These are phyloP conservation scores for Caenorhabditis doughertyi DNA, from an alignment of 2,888 invertebrate genomes.

Conservation along the genomic window DNA sequence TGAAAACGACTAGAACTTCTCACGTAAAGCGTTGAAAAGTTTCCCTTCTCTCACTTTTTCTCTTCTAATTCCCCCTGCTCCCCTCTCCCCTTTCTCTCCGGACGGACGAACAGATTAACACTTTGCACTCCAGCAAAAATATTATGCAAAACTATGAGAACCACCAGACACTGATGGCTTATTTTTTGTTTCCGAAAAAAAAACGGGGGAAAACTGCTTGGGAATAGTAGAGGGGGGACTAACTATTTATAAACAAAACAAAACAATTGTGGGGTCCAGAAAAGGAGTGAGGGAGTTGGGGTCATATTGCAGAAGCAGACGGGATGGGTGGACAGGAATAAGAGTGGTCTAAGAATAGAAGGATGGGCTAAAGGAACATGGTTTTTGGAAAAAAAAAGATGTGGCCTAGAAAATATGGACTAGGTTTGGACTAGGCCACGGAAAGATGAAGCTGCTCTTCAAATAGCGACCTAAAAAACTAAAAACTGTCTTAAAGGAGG, in stretches of 20 bases:
- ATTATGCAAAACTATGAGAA: not conserved
- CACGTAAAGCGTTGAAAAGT: not conserved
- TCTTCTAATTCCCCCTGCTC: constrained; percentile 35
- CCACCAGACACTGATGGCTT: constrained; percentile 27
- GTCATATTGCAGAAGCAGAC: constrained; percentile 20
- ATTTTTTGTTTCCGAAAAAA: constrained; percentile 3
- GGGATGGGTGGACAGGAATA: too few species aligned
- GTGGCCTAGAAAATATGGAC: too few species aligned
- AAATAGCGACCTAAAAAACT: too few species aligned
- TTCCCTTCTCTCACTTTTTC: not conserved
- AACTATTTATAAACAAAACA: constrained; percentile 8
- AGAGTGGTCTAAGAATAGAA: too few species aligned
- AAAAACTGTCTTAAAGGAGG: too few species aligned
- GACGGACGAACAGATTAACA: constrained; percentile 50
- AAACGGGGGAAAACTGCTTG: not conserved
- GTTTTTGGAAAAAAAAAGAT: too few species aligned
- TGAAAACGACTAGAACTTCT: not conserved
- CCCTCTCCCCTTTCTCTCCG: not conserved
- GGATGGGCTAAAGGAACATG: too few species aligned
- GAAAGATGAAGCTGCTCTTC: too few species aligned
- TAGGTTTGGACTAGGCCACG: too few species aligned
- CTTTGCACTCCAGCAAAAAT: constrained; percentile 1
- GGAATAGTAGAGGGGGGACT: constrained; percentile 1
- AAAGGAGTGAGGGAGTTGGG: not conserved
- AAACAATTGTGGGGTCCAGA: not conserved